A percentile compares a stretch with the other conserved stretches of the same genome.
phyloP scores from a whole-genome alignment of 2,888 invertebrate species.

The Himalopsyche anomala region DNA sequence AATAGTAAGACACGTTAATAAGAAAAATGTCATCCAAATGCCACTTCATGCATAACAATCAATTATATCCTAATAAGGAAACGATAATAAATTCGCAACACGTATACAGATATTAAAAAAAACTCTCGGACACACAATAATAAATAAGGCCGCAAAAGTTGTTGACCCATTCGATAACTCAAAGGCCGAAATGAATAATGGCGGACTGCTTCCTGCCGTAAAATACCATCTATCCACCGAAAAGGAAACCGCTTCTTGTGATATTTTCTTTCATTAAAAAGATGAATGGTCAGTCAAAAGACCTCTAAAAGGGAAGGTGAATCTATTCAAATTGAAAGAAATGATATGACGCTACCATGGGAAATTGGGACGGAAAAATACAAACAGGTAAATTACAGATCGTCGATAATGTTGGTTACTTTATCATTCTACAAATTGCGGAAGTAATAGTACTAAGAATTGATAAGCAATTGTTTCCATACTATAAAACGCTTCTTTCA shows the following conservation, averaged over 20 bases:
- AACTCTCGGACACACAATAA: not conserved
- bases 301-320: constrained; percentile 5
- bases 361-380: not conserved
- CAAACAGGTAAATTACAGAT: too few relatives aligned
- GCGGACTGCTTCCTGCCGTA: not conserved
- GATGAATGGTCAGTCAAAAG: constrained; percentile 9
- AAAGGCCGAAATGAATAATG: constrained; percentile 13
- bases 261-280: constrained; percentile 13
- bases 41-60: constrained; percentile 5
- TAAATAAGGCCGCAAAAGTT: not conserved
- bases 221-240: not conserved
- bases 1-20: not conserved
- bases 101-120: not conserved
- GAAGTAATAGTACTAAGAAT: too few relatives aligned
- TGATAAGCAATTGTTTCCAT: too few relatives aligned
- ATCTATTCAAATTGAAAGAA: not conserved
- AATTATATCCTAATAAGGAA: constrained; percentile 5
- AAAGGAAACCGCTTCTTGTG: not conserved
- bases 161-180: not conserved
- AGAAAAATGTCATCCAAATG: constrained; percentile 1
- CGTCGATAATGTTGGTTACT: too few relatives aligned
- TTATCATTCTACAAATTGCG: too few relatives aligned
- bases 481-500: too few relatives aligned
- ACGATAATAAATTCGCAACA: not conserved
- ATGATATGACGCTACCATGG: not conserved